Evolutionary conservation across 1,140 invertebrate genomes (phyloP).

Genomic region (Papilio polytes): DNA sequence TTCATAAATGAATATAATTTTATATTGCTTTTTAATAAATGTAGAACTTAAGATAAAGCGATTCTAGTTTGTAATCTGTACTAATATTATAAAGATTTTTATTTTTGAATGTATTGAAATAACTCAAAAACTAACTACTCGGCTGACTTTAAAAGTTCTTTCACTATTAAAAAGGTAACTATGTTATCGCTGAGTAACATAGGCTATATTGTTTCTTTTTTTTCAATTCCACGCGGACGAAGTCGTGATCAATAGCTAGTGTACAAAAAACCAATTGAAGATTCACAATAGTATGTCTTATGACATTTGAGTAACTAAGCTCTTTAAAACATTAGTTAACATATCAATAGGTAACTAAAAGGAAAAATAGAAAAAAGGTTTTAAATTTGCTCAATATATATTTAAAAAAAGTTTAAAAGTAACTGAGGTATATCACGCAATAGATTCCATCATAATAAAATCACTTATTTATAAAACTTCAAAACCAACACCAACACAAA

Average conservation of each 20-base stretch:
- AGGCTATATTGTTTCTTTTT: too few relatives aligned
- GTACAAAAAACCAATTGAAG: neutral
- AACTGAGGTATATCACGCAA: slow-evolving; percentile 10
- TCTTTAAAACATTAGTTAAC: too few relatives aligned
- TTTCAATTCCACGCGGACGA: too few relatives aligned
- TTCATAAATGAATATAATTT: neutral
- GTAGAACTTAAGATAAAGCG: neutral
- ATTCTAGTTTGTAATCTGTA: neutral
- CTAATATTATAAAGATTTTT: too few relatives aligned
- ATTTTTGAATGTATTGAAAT: too few relatives aligned
- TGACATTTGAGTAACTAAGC: neutral
- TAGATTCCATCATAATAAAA: neutral
- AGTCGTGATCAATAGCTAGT: too few relatives aligned
- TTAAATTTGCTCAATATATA: slow-evolving; percentile 18
- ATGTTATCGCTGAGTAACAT: too few relatives aligned
- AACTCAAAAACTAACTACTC: too few relatives aligned
- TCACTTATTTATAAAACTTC: neutral
- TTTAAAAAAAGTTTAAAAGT: slow-evolving; percentile 11
- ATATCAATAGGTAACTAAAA: neutral
- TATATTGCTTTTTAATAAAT: neutral
- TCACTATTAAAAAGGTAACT: too few relatives aligned
- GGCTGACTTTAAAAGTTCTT: too few relatives aligned
- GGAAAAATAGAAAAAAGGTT: neutral
- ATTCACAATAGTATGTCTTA: too few relatives aligned
- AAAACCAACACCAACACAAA: neutral